Evolutionary conservation across 2,113 vertebrate species (phyloP), one percentile per base, ranked within the genome.

Genomic region (Oplegnathus fasciatus): DNA sequence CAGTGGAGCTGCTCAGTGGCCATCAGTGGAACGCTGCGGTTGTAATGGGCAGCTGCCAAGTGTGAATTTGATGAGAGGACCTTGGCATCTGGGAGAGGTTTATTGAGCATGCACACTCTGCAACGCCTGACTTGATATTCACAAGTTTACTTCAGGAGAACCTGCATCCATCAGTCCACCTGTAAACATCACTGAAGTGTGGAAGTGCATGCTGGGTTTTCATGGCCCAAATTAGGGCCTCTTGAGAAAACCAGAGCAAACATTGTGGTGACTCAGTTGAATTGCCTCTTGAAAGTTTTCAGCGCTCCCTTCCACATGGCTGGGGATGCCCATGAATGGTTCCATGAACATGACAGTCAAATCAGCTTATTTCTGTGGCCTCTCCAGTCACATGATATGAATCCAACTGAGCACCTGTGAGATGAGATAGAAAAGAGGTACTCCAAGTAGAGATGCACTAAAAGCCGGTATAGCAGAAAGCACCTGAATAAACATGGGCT

Each of bases 391-490:
- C 28, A 67, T 78, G 66, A 80, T 0, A 7, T 14, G 15, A 82
- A 70, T 80, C 73, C 14, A 72, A 46, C 32, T 52, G 60, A 86
- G 80, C 60, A 50, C 65, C 32, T 80, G 76, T 62, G 72, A 61
- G 86, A 71, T 64, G 76, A 70, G 82, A 67, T 52, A 48, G 78
- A 75, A 77, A 75, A 68, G 48, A 77, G 70, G 37, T 26, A 5
- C 48, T 68, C 48, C 4, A 11, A 68, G 69, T 30, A 17, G 15
- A 79, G 58, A 74, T 7, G 34, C 50, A 15, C 15, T 71, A 54
- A 65, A 80, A 71, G 65, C 28, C 2, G 69, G 18, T 32, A 54
- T 8, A 44, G 66, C 0, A 18, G 26, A 72, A 50, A 70, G 24
- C 48, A 50, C 32, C 62, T 78, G 70, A 75, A 78, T 50, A 75